Conservation (phyloP, 2,888 invertebrate species). For the Rotaria socialis region DNA sequence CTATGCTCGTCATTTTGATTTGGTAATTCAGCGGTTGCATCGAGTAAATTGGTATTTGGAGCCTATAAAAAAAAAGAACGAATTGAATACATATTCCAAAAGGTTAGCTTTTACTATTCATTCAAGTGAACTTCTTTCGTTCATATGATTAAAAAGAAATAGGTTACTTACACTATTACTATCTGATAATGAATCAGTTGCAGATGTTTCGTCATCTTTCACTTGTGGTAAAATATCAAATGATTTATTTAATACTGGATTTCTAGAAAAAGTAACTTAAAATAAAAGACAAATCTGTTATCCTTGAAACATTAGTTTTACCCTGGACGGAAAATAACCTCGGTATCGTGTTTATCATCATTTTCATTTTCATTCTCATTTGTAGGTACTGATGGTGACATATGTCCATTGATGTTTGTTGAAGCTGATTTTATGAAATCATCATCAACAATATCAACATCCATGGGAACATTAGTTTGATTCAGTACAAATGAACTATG, state of each 20-base stretch:
- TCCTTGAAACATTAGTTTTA: background rate
- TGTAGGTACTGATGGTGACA: background rate
- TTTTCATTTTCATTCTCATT: background rate
- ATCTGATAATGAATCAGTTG: background rate
- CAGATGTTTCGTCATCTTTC: background rate
- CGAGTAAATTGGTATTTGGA: background rate
- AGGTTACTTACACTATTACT: background rate
- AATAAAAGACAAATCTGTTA: background rate
- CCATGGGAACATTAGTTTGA: background rate
- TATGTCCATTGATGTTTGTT: background rate
- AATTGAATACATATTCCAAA: background rate
- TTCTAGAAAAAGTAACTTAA: background rate
- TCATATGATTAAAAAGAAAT: no score
- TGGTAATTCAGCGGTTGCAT: constrained; percentile 32
- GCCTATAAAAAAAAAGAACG: background rate
- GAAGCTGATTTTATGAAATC: background rate
- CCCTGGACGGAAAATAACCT: background rate
- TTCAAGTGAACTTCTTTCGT: no score
- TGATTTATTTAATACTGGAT: constrained; percentile 15
- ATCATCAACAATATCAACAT: background rate
- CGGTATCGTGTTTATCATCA: background rate
- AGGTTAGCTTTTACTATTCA: no score
- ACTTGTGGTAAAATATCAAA: constrained; percentile 22
- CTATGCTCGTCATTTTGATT: background rate
- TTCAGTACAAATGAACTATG: background rate